Evolutionary conservation across 2,113 vertebrate species (phyloP).

Genomic region (Myiopsitta monachus): DNA sequence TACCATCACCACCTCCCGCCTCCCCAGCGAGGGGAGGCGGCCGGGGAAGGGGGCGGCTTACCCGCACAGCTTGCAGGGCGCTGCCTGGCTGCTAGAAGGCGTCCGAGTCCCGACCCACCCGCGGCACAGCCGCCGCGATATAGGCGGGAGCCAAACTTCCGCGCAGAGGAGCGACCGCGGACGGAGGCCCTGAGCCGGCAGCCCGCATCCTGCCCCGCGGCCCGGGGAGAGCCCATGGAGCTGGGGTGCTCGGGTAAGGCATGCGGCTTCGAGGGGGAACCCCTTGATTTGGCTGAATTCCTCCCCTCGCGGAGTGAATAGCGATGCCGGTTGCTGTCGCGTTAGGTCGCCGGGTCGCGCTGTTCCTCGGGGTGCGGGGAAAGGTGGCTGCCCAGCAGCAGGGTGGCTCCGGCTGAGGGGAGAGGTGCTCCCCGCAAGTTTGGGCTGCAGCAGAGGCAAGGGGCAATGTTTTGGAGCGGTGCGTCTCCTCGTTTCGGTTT

Average conservation of each 20-base stretch:
- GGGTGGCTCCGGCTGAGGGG: not conserved
- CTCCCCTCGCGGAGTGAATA: fast-evolving
- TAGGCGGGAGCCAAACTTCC: not conserved
- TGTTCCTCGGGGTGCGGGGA: not conserved
- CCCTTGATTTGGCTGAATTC: not conserved
- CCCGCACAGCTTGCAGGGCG: conserved; percentile 13
- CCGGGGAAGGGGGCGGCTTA: not conserved
- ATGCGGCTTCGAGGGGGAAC: not conserved
- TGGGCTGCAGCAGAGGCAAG: not conserved
- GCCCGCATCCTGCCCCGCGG: not conserved
- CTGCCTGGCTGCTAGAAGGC: conserved; percentile 53
- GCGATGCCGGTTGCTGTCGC: not conserved
- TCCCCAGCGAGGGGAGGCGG: not conserved
- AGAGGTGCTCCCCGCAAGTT: not conserved
- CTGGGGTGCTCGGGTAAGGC: not conserved
- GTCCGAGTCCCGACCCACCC: conserved; percentile 35
- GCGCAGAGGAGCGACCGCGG: not conserved
- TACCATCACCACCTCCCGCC: not conserved
- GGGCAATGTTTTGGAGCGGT: not conserved
- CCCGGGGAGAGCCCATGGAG: not conserved
- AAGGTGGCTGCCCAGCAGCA: not conserved
- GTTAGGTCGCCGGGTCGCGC: not conserved
- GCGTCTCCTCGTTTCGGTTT: not conserved
- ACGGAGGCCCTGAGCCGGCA: not conserved
- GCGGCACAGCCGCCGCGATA: conserved; percentile 19